Evolutionary conservation across 1,140 invertebrate species (phyloP), one percentile per base, ranked within the genome.

Genomic region (Oreohelix idahoensis): DNA sequence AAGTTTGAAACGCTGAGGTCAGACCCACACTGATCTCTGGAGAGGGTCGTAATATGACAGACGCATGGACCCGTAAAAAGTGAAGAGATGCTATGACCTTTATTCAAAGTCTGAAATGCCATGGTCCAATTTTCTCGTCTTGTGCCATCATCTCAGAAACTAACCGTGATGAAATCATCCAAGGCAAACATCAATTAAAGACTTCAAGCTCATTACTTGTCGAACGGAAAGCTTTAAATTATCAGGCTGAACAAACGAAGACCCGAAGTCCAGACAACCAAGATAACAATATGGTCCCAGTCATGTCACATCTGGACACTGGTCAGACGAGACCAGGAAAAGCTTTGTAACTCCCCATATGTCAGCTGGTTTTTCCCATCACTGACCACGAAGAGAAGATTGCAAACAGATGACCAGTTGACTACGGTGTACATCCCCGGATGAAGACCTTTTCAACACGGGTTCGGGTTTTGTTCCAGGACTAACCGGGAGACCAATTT

Each of bases 361-460:
- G 63, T 66, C 63, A 29, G 8, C 29, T 15, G 29, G 63, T 66
- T 66, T 66, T 66, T 32, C 63, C 17, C n/a, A 29, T 66, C n/a
- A 32, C 63, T 66, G 63, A 66, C 63, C 63, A 66, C 8, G 63
- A 66, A 35, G 29, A 35, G 63, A 66, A 66, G 17, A 32, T 66
- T 66, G 29, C 10, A 32, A 66, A 66, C 63, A 66, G 63, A 66
- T 66, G 63, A 66, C 63, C 63, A 66, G 63, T 66, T 66, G 63
- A 66, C 63, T n/a, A 66, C n/a, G 29, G 4, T 32, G 63, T 10
- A 32, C 29, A 58, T 58, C 23, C 53, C 23, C 53, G 4, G 17
- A 66, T 58, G 53, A 23, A n/a, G 53, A 23, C n/a, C 51, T n/a
- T 66, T 66, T 66, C 29, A 66, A 15, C 29, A 13, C 5, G n/a